Evolutionary conservation across 2,797 vertebrate species (phyloP).

Genomic region (Anabas testudineus): DNA sequence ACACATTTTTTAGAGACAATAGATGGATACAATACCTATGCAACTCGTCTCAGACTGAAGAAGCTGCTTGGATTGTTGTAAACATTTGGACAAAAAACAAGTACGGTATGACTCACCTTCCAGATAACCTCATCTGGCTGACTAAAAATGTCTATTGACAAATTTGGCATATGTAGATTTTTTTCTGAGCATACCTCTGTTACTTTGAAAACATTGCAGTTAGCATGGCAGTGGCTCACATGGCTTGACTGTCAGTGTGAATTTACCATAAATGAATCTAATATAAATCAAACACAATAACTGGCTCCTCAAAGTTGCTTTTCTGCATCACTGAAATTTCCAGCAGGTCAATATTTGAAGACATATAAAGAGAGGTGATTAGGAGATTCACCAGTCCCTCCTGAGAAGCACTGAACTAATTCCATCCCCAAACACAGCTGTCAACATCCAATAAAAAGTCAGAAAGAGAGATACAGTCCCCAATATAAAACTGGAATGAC

Average conservation of each 20-base stretch:
- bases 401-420: conserved; percentile 36
- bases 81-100: no score
- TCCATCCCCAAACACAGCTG: conserved; percentile 55
- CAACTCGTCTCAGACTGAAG: no score
- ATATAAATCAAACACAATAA: conserved; percentile 27
- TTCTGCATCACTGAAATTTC: conserved; percentile 15
- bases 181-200: no score
- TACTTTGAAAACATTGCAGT: no score
- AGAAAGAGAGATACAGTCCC: conserved; percentile 14
- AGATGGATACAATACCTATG: no score
- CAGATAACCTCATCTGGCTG: no score
- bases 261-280: conserved; percentile 56
- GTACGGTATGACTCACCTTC: no score
- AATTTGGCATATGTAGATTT: no score
- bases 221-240: conserved; percentile 1
- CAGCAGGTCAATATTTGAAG: conserved; percentile 39
- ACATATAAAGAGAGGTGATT: conserved; percentile 34
- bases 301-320: background rate
- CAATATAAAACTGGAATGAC: conserved; percentile 54
- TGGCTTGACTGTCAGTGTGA: conserved; percentile 43
- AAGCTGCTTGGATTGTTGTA: no score
- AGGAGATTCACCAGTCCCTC: conserved; percentile 32
- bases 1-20: no score
- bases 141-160: no score
- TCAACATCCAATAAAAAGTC: conserved; percentile 49